Conservation (phyloP, 2,113 vertebrate genomes). For the Ptilonorhynchus violaceus region DNA sequence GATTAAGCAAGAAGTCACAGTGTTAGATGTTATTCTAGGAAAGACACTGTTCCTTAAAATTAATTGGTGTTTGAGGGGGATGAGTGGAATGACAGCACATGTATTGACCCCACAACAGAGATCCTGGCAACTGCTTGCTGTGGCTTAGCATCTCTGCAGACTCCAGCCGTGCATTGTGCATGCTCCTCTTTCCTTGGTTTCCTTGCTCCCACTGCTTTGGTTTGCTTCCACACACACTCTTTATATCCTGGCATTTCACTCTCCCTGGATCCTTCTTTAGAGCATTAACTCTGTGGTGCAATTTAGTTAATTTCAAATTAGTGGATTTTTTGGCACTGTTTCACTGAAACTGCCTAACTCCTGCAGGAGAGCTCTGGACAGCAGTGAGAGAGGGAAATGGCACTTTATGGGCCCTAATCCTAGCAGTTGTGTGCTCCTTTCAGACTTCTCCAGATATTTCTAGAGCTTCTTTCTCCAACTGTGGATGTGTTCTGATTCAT, state of each 20-base stretch:
- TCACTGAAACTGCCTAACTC: not conserved
- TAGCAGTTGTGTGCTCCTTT: not conserved
- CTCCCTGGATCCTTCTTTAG: not conserved
- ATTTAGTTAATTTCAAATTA: not conserved
- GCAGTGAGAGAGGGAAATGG: not conserved
- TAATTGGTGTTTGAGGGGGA: not conserved
- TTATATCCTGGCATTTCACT: not conserved
- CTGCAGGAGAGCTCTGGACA: not conserved
- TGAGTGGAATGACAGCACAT: not conserved
- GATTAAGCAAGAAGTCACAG: not conserved
- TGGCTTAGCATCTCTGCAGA: not conserved
- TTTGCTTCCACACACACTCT: not conserved
- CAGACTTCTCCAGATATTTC: not conserved
- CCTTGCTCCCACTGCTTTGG: not conserved
- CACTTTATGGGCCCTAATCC: not conserved
- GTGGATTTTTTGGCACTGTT: not conserved
- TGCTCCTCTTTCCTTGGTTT: not conserved
- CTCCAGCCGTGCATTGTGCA: rapidly evolving
- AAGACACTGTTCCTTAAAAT: not conserved
- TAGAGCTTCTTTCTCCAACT: not conserved
- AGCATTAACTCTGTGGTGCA: not conserved
- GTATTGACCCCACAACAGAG: not conserved
- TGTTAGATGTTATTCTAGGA: not conserved
- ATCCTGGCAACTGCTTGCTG: not conserved
- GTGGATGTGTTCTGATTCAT: not conserved